phyloP scores from a whole-genome alignment of 2,797 vertebrate species.

The Neosalanx taihuensis region DNA sequence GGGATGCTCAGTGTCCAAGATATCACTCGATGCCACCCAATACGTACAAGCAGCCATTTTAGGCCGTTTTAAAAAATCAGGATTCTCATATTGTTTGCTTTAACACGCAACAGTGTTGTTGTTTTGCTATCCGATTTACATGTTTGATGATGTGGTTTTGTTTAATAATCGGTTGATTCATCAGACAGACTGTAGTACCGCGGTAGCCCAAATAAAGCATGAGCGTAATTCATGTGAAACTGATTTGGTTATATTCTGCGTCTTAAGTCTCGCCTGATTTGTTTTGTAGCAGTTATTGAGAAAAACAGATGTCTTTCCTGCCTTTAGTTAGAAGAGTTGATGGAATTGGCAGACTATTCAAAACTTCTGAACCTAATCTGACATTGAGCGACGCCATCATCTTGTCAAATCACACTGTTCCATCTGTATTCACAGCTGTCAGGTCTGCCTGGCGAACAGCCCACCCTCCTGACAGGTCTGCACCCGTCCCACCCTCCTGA shows the following conservation, averaged over 20 bases:
- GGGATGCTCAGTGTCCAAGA: neutral
- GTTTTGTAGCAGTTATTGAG: no score
- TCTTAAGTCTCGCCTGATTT: no score
- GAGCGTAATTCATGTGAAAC: no score
- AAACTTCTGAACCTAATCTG: neutral
- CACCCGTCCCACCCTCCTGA: neutral
- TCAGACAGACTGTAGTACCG: no score
- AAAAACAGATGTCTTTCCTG: neutral
- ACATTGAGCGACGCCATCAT: neutral
- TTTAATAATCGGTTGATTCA: no score
- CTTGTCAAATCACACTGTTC: neutral
- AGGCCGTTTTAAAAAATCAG: neutral
- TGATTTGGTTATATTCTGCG: no score
- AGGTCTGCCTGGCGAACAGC: slow-evolving; percentile 47
- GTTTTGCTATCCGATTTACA: no score
- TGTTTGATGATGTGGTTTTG: no score
- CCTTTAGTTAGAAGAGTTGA: neutral
- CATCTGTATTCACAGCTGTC: slow-evolving; percentile 52
- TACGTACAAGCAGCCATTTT: slow-evolving; percentile 1
- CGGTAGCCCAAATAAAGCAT: no score
- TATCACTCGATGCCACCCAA: neutral
- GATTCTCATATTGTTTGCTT: neutral
- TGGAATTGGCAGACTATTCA: neutral
- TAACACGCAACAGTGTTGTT: neutral
- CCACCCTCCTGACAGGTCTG: slow-evolving; percentile 37